Base-by-base conservation (phyloP, 53 echinoderm and acorn worm species). In the Paracentrotus lividus region DNA sequence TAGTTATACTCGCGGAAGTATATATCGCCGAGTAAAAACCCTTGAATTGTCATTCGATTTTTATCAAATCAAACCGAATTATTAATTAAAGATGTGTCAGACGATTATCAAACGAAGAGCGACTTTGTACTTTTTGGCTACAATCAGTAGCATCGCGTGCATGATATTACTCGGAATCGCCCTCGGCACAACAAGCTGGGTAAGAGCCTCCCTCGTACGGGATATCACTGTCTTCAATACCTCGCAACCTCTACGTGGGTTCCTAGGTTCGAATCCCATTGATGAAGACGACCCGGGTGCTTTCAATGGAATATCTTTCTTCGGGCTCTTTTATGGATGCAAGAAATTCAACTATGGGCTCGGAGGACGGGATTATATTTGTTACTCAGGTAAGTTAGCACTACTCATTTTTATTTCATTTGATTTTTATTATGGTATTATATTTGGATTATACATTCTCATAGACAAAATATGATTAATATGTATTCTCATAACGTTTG, bases 271-370 rank as follows among this genome's bases (percentile, higher is more conserved):
- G 67, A 97, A 97, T 72, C 95, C 94, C 58, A 90, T 93, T 85
- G 97, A 97, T 43, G 81, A 64, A 7, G 88, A 77, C 55, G 99
- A 99, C n/a, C 97, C 97, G 0, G 99, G 97, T 1, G 95, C 96
- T 29, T 96, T 96, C 94, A 75, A 51, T 31, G 99, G 99, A 2
- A 69, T 85, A 4, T 91, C 93, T 7, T 89, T 94, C 88, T 97
- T 96, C 42, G 99, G 99, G 18, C 94, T 99, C 24, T 95, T 97
- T 78, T 88, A 93, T 68, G 99, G 97, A 14, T 98, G 97, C 89
- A 98, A 98, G 95, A 96, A 90, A 92, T 97, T 98, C 93, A 98
- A 98, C 86, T 95, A 97, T 78, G 98, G 96, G 0, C 93, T 98
- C 20, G 98, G 98, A 44, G 97, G 92, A 27, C 72, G 98, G 49